These are phyloP conservation scores for Capromys pilorides DNA, from an alignment of 2,797 vertebrate genomes.

Conservation along the genomic window DNA sequence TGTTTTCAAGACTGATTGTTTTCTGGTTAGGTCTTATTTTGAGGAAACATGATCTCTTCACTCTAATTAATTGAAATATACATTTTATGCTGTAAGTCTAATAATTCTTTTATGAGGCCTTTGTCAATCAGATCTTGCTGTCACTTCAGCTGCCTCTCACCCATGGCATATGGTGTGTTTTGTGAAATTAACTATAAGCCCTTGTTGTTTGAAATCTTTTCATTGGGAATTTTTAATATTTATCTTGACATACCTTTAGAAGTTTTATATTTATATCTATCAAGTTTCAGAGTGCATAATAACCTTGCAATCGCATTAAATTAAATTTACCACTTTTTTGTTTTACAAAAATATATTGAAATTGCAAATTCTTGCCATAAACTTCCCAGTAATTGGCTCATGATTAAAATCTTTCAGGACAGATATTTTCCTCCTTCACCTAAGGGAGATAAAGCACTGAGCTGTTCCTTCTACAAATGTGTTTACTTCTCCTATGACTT, in stretches of 20 bases:
- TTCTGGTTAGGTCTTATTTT: neutral
- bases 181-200: neutral
- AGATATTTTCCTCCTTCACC: neutral
- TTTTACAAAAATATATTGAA: neutral
- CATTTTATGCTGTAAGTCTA: neutral
- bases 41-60: neutral
- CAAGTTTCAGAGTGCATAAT: neutral
- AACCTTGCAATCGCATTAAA: neutral
- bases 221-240: neutral
- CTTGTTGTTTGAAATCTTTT: neutral
- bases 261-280: constrained; percentile 14
- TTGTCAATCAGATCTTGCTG: neutral
- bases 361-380: neutral
- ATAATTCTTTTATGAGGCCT: neutral
- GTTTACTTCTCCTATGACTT: neutral
- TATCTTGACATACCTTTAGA: neutral
- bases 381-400: neutral
- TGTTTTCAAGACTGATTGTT: neutral
- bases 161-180: neutral
- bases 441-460: neutral
- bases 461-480: neutral
- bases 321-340: neutral
- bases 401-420: neutral
- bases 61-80: neutral
- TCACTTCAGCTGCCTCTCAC: neutral